Evolutionary conservation across 2,888 invertebrate species (phyloP).

Genomic region (Leptura quadrifasciata): DNA sequence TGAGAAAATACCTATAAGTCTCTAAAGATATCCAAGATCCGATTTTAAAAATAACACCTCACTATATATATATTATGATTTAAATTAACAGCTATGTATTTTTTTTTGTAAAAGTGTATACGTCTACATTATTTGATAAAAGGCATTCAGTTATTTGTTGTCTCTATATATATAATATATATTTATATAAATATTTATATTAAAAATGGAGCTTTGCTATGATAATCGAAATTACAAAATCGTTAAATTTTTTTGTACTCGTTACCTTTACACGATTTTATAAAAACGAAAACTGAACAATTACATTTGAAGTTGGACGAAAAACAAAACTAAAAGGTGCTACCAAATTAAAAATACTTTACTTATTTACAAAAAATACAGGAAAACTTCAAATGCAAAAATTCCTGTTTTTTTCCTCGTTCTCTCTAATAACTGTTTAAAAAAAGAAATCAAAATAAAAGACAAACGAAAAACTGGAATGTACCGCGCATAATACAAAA

Average conservation of each 20-base stretch:
- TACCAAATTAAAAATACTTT: conserved; percentile 53
- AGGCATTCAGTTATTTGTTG: conserved; percentile 75
- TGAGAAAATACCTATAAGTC: conserved; percentile 57
- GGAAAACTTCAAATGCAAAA: conserved; percentile 61
- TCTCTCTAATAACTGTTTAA: not conserved
- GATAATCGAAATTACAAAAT: conserved; percentile 68
- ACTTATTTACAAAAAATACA: conserved; percentile 59
- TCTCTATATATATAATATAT: conserved; percentile 67
- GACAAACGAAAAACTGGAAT: conserved; percentile 66
- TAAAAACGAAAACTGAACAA: conserved; percentile 64
- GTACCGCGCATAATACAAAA: conserved; percentile 65
- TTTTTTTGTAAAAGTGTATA: conserved; percentile 73
- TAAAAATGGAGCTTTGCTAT: conserved; percentile 68
- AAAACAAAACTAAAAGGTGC: conserved; percentile 51
- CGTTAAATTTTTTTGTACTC: conserved; percentile 67
- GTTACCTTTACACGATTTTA: conserved; percentile 64
- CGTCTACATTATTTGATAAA: conserved; percentile 74
- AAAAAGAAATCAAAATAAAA: conserved; percentile 49
- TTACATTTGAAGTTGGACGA: conserved; percentile 63
- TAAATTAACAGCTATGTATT: conserved; percentile 71
- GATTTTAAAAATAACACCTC: conserved; percentile 70
- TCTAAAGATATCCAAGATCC: conserved; percentile 64
- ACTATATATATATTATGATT: conserved; percentile 66
- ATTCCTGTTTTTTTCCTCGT: conserved; percentile 51
- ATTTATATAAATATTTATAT: conserved; percentile 70